Base-by-base conservation (phyloP, 2,888 invertebrate species). In the Coleophora flavipennella region DNA sequence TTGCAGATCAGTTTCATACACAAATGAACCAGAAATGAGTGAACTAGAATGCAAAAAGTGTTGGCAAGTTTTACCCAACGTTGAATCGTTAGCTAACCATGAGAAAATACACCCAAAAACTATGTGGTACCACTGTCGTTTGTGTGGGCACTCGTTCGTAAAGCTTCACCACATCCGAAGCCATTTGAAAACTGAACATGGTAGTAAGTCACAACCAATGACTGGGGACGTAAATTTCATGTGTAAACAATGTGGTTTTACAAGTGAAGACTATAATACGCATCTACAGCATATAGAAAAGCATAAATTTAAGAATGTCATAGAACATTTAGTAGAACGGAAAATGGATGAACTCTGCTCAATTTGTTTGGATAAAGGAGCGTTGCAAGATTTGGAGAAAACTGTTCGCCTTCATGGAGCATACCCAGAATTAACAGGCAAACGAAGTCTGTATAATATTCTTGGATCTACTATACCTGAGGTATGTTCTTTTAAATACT, bases 211-310 rank as follows among this genome's bases (percentile, higher is more conserved):
- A 14, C 36, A 26, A 4, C 12, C 13, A 0, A n/a, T 38, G 7
- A 14, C 34, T 0, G 40, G 41, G 3, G 44, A 49, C 3, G 48
- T 48, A 1, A 44, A 41, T 2, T 80, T 72, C 44, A 55, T 55
- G 45, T 84, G 83, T 31, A 62, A 52, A 1, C 53, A 59, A 33
- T 84, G 83, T 47, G 65, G 63, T 1, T 38, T 50, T 3, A 33
- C 38, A 0, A 66, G 47, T 8, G 53, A 60, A 1, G 56, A 55
- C 33, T 62, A 67, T 8, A 52, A 56, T 2, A 36, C 56, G 13
- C 73, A 76, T 50, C 53, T 79, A 13, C 71, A 71, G 29, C 83
- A 84, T 50, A 49, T 76, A 12, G 83, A 83, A 33, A 84, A 79
- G 44, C 83, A 84, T 48, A 76, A 73, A 38, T 84, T 84, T 41